Base-by-base conservation (phyloP, 2,888 invertebrate species). In the Chironomus tentans region DNA sequence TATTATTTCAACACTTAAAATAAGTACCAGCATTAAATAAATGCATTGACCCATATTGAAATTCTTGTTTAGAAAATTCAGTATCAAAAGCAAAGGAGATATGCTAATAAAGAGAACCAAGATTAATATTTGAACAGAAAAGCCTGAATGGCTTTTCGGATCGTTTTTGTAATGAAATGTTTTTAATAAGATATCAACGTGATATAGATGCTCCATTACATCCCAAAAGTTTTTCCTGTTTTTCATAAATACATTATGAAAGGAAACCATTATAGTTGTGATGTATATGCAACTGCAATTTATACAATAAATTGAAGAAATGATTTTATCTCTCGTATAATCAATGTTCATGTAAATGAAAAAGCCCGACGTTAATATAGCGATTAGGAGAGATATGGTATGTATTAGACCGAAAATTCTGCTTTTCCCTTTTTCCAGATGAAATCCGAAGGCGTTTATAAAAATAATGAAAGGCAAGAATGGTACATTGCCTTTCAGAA, bases 391-490 rank as follows among this genome's bases (percentile, higher is more conserved):
- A 12, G 13, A 10, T 50, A 18, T 24, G 21, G 72, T 62, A 62
- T 62, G 62, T 18, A 72, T n/a, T 15, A 72, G 7, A 28, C 50
- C 13, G 56, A 50, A 56, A 21, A 70, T 13, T 56, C 56, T 70
- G 50, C 22, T 22, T 50, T 50, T 70, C n/a, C 46, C 18, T 21
- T 24, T 38, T 28, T 38, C 21, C 13, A 50, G 50, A 50, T 71
- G 22, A 50, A 61, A 72, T 28, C 72, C 72, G 46, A 72, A 38
- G 15, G 62, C n/a, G 28, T 24, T 61, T 50, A 72, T 18, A 38
- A 61, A 50, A 28, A 72, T 7, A 12, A 62, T 28, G 12, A 72
- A 12, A 21, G 62, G 62, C 72, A 70, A 18, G 18, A 70, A 56
- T 48, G 48, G 24, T 50, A 70, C 13, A 50, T 70, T 50, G 56